Percentiles rank a stretch among this genome's conserved stretches.
These are phyloP conservation scores for Molanna angustata DNA, from an alignment of 2,888 invertebrate genomes.

Conservation along the genomic window DNA sequence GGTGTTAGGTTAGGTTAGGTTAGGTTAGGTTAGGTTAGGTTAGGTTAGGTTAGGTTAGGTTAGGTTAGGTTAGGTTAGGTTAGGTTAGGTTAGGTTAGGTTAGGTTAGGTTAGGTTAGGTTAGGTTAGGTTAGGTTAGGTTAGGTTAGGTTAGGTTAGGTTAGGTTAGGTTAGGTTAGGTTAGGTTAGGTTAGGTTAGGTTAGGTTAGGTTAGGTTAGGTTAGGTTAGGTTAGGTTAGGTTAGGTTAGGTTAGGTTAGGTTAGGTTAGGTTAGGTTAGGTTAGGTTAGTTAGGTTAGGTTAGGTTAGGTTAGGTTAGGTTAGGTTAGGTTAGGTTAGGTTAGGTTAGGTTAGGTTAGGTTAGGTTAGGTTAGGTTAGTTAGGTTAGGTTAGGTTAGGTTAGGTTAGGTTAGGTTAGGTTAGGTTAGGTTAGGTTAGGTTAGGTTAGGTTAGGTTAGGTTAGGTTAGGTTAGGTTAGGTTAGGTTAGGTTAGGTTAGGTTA, in stretches of 20 bases:
- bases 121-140: slow-evolving; percentile 1
- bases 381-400: no score
- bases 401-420: no score
- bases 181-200: slow-evolving; percentile 1
- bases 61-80: slow-evolving; percentile 1
- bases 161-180: slow-evolving; percentile 17
- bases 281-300: slow-evolving; percentile 9
- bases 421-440: no score
- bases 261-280: slow-evolving; percentile 13
- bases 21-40: slow-evolving; percentile 4
- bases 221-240: slow-evolving; percentile 17
- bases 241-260: slow-evolving; percentile 15
- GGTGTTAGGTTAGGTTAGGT: slow-evolving; percentile 5
- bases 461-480: no score
- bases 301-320: slow-evolving; percentile 11
- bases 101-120: slow-evolving; percentile 4
- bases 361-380: no score
- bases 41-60: slow-evolving; percentile 4
- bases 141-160: slow-evolving; percentile 12
- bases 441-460: no score
- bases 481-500: no score
- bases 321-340: no score
- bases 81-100: slow-evolving; percentile 1
- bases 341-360: no score
- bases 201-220: slow-evolving; percentile 4